Percentiles rank a stretch among this genome's conserved stretches.
phyloP scores from a whole-genome alignment of 1,140 invertebrate genomes.

The Melanaphis sacchari region DNA sequence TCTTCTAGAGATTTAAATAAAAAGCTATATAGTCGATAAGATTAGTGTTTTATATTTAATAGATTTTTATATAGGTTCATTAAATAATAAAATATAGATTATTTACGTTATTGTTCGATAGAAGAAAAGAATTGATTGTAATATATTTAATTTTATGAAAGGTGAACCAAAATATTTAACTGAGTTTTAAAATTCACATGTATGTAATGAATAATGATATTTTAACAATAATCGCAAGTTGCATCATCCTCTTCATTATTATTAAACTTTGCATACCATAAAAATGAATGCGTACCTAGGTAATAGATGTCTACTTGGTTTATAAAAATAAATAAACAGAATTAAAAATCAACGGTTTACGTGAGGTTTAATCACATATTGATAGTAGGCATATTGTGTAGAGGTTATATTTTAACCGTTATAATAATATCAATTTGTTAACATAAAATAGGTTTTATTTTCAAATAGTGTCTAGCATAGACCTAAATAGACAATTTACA shows the following conservation, averaged over 20 bases:
- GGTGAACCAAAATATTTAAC: neutral
- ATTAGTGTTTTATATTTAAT: neutral
- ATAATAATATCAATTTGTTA: neutral
- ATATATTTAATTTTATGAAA: neutral
- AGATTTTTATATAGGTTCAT: neutral
- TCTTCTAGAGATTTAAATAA: neutral
- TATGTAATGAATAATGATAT: neutral
- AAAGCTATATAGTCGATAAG: neutral
- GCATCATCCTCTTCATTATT: neutral
- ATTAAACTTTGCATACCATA: neutral
- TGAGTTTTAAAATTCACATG: neutral
- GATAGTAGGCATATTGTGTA: neutral
- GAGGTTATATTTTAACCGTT: neutral
- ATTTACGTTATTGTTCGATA: neutral
- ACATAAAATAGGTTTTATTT: neutral
- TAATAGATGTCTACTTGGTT: neutral
- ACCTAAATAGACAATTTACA: neutral
- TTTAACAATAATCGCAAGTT: neutral
- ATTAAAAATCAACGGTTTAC: neutral
- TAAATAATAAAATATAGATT: neutral
- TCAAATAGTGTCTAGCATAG: neutral
- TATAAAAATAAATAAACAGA: neutral
- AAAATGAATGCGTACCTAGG: neutral
- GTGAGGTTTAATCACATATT: neutral
- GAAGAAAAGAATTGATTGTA: conserved; percentile 6